Conservation (phyloP, 1,140 invertebrate genomes). For the Calosoma granatense region DNA sequence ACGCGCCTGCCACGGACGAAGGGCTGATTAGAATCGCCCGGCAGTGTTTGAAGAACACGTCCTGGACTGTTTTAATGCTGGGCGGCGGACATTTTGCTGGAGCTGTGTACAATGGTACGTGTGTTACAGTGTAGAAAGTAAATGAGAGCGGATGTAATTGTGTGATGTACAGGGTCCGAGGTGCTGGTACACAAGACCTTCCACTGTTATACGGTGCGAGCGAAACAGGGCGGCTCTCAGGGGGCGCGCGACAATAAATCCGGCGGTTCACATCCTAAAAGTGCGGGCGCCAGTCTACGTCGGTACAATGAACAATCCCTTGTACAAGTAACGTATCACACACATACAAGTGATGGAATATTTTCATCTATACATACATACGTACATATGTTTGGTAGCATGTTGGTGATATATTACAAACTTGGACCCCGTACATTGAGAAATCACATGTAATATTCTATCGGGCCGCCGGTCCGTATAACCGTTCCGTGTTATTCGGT, state of each 20-base stretch:
- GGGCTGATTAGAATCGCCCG: conserved; percentile 37
- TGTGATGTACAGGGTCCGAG: conserved; percentile 39
- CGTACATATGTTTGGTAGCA: conserved; percentile 45
- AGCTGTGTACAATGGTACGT: conserved; percentile 61
- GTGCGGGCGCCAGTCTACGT: conserved; percentile 70
- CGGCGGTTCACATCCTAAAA: conserved; percentile 53
- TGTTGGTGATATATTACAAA: conserved; percentile 60
- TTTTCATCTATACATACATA: neutral
- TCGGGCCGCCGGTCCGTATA: conserved; percentile 63
- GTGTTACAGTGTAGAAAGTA: neutral
- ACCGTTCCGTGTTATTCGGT: conserved; percentile 62
- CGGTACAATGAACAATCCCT: conserved; percentile 67
- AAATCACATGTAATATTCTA: conserved; percentile 68
- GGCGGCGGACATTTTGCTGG: conserved; percentile 82
- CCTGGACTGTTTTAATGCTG: conserved; percentile 69
- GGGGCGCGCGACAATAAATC: conserved; percentile 55
- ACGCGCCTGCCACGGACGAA: conserved; percentile 34
- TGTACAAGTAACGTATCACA: conserved; percentile 40
- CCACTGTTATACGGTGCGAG: conserved; percentile 75
- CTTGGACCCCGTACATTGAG: conserved; percentile 56
- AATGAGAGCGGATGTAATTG: too few relatives aligned
- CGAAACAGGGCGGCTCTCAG: conserved; percentile 75
- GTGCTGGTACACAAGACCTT: conserved; percentile 73
- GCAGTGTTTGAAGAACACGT: conserved; percentile 14
- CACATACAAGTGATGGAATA: neutral